Conservation (phyloP, 2,797 vertebrate species). For the Prionace glauca region DNA sequence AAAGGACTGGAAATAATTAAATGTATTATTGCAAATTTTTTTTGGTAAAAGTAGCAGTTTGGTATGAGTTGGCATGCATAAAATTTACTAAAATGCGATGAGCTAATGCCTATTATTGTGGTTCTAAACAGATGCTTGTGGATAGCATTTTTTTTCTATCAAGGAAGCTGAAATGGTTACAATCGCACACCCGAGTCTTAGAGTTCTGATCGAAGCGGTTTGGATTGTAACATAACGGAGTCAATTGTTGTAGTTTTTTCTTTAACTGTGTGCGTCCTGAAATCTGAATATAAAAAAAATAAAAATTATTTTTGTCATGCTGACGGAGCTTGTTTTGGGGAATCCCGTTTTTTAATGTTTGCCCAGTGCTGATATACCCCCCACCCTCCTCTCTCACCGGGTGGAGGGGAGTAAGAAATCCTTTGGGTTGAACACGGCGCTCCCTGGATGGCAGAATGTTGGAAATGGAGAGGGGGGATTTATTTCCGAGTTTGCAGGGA, state of each 20-base stretch:
- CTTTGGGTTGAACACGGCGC: neutral
- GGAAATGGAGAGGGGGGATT: neutral
- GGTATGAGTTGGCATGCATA: slow-evolving; percentile 75
- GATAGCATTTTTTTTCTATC: slow-evolving; percentile 69
- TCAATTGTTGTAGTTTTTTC: slow-evolving; percentile 61
- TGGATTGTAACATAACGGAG: slow-evolving; percentile 67
- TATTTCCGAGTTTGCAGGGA: too few species aligned
- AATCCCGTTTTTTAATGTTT: slow-evolving; percentile 8
- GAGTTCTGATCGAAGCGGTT: slow-evolving; percentile 67
- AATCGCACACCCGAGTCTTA: slow-evolving; percentile 67
- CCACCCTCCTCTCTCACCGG: too few species aligned
- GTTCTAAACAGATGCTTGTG: slow-evolving; percentile 71
- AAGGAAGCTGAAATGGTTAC: slow-evolving; percentile 67
- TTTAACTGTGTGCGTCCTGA: slow-evolving; percentile 63
- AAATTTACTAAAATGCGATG: slow-evolving; percentile 72
- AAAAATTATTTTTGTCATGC: slow-evolving; percentile 72
- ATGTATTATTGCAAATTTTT: slow-evolving; percentile 73
- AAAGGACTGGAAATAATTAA: slow-evolving; percentile 79
- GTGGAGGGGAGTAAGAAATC: neutral
- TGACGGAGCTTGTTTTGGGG: slow-evolving; percentile 62
- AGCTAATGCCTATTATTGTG: slow-evolving; percentile 72
- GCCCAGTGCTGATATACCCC: too few species aligned
- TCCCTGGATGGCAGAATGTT: too few species aligned
- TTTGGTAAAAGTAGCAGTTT: slow-evolving; percentile 71
- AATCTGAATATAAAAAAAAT: slow-evolving; percentile 67